Evolutionary conservation across 2,113 vertebrate genomes (phyloP).

Genomic region (Platycercus adscitus): DNA sequence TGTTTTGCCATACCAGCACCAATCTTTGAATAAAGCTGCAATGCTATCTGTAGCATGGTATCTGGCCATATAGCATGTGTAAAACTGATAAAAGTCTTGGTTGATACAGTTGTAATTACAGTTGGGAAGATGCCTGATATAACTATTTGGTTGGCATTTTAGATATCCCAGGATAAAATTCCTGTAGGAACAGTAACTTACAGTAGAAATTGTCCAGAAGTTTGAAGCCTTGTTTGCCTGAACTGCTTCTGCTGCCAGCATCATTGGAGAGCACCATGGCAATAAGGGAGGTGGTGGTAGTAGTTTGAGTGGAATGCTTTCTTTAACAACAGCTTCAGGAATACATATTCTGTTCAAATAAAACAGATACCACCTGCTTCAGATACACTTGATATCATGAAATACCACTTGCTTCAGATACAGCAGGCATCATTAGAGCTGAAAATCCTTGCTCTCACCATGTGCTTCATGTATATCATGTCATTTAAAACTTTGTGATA

Average conservation of each 20-base stretch:
- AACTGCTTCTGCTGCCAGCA: neutral
- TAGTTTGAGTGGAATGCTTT: neutral
- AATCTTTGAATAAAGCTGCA: neutral
- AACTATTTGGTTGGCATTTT: neutral
- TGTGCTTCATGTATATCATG: accelerated
- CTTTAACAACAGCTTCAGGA: neutral
- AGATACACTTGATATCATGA: neutral
- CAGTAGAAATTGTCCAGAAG: neutral
- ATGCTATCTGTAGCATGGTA: neutral
- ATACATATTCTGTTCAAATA: neutral
- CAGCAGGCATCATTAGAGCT: neutral
- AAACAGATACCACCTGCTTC: neutral
- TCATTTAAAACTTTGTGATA: neutral
- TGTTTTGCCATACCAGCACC: neutral
- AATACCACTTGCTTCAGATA: neutral
- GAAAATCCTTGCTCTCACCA: neutral
- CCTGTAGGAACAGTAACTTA: neutral
- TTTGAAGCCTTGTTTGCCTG: neutral
- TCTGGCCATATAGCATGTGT: neutral
- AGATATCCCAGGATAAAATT: neutral
- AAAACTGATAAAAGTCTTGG: neutral
- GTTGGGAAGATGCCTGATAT: neutral
- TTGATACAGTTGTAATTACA: neutral
- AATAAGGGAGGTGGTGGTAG: neutral
- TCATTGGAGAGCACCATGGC: neutral